A percentile compares a stretch with the other conserved stretches of the same genome.
Evolutionary conservation across 2,888 invertebrate genomes (phyloP).

Genomic region (Nesidiocoris tenuis): DNA sequence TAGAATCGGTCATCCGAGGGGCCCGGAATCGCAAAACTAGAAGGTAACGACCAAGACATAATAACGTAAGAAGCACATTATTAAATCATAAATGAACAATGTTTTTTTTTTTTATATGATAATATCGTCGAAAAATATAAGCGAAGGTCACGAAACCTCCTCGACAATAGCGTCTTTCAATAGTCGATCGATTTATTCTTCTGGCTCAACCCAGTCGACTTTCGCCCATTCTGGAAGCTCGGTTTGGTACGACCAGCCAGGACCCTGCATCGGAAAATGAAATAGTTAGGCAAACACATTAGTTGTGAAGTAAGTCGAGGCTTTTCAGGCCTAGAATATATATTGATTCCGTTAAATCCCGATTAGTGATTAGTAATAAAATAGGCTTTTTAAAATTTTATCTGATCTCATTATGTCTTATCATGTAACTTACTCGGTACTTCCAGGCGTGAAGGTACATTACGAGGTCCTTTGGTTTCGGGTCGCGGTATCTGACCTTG

Average conservation of each 20-base stretch:
- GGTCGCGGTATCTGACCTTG: conserved; percentile 87
- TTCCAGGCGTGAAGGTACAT: conserved; percentile 97
- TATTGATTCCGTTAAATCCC: too few relatives aligned
- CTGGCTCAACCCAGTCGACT: conserved; percentile 74
- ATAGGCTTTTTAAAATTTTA: too few relatives aligned
- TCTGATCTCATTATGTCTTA: too few relatives aligned
- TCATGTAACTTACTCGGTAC: conserved; percentile 75
- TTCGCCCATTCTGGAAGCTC: conserved; percentile 90
- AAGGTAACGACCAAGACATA: conserved; percentile 24
- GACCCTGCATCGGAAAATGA: conserved; percentile 69
- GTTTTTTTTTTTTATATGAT: conserved; percentile 11
- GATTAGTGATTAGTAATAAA: too few relatives aligned
- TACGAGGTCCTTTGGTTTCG: conserved; percentile 84
- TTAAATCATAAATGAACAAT: too few relatives aligned
- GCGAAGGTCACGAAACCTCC: neutral
- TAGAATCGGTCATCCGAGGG: neutral
- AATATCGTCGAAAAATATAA: conserved; percentile 17
- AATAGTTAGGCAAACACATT: too few relatives aligned
- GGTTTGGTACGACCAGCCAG: conserved; percentile 92
- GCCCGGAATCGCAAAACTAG: neutral
- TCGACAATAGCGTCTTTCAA: conserved; percentile 14
- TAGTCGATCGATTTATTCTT: conserved; percentile 57
- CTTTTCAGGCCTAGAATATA: too few relatives aligned
- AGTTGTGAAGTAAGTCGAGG: too few relatives aligned
- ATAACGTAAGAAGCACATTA: neutral